Evolutionary conservation across 2,797 vertebrate species (phyloP), one percentile per base, ranked within the genome.

Genomic region (Potorous gilbertii): DNA sequence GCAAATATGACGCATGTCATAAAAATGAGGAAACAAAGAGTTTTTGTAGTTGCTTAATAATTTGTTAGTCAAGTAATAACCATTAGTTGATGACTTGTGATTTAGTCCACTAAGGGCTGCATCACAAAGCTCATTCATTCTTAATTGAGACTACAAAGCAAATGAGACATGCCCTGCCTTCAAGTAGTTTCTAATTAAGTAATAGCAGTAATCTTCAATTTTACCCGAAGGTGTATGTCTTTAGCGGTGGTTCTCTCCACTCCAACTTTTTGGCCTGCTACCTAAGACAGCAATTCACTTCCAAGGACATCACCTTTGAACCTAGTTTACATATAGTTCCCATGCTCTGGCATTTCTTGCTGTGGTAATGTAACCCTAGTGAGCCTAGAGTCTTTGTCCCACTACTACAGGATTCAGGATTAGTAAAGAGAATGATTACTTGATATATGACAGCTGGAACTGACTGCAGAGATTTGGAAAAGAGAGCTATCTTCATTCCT

Each of bases 71-170:
- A 46, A 8, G 8, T 21, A 0, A 1, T 66, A 0, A 1, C 56
- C 21, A 46, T 90, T n/a, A 4, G 11, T 0, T 0, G 5, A 8
- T 0, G 0, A 3, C n/a, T 91, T 52, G 54, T 46, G 13, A 8
- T 40, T 90, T 8, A 81, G n/a, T 52, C 87, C 29, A 4, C 18
- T 9, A n/a, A 21, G 81, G 18, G 18, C 14, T 13, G 16, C 31
- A 14, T 55, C 57, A 55, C 28, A 2, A 28, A 29, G 31, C 24
- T n/a, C 74, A 46, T 81, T 81, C 18, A 10, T 24, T 81, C 40
- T 3, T 11, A 9, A 81, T 46, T 1, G 40, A 11, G 6, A 46
- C 21, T 9, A 34, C 28, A 90, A n/a, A 50, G 46, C 57, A 91
- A 91, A 66, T 50, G 52, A 56, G 54, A 87, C 54, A 90, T 5